Conservation (phyloP, 2,797 vertebrate species). For the Protonibea diacanthus region DNA sequence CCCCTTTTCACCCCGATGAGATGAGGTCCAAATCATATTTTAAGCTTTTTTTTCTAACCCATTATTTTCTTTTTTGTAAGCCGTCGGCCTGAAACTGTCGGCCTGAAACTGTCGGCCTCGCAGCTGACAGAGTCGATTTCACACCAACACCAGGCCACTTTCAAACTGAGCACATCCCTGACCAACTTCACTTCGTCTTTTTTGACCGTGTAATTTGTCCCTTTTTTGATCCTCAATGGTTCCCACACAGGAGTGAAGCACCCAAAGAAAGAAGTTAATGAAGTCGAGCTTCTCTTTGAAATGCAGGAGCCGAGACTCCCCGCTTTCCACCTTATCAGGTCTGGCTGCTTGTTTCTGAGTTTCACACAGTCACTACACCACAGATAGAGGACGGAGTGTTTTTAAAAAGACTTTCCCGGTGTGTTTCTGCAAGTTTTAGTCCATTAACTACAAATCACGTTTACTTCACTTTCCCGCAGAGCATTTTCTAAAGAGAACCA, state of each 20-base stretch:
- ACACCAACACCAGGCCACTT: constrained; percentile 40
- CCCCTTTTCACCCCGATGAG: constrained; percentile 70
- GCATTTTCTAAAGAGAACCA: neutral
- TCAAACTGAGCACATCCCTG: constrained; percentile 52
- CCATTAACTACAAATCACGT: constrained; percentile 2
- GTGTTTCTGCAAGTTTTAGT: constrained; percentile 12
- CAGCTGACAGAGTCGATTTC: constrained; percentile 44
- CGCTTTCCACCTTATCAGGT: constrained; percentile 43
- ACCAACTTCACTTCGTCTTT: constrained; percentile 31
- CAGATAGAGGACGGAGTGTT: constrained; percentile 18
- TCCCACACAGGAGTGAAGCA: constrained; percentile 48
- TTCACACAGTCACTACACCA: constrained; percentile 48
- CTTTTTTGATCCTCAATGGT: constrained; percentile 59
- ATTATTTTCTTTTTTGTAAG: constrained; percentile 51
- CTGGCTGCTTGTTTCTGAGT: constrained; percentile 39
- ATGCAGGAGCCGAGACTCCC: constrained; percentile 29
- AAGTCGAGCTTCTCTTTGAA: constrained; percentile 59
- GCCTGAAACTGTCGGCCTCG: constrained; percentile 5
- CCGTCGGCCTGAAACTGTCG: constrained; percentile 23
- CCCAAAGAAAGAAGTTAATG: constrained; percentile 53
- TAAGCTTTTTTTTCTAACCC: neutral
- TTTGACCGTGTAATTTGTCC: constrained; percentile 53
- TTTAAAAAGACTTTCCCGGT: neutral
- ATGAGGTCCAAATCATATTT: constrained; percentile 54
- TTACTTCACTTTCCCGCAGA: neutral